Evolutionary conservation across 2,888 invertebrate genomes (phyloP).

Genomic region (Trissolcus japonicus): DNA sequence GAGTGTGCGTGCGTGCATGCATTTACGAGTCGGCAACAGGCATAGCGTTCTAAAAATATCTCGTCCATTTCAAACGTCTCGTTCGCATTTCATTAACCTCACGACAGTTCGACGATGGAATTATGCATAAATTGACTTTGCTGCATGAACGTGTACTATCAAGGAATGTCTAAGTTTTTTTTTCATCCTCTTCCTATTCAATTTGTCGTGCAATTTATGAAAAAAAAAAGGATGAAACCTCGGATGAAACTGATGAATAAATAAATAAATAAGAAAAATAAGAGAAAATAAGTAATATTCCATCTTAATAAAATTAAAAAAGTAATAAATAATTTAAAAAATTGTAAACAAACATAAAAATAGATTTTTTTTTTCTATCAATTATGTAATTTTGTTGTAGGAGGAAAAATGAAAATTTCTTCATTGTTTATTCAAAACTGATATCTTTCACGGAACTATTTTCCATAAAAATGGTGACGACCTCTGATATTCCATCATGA

Average conservation of each 20-base stretch:
- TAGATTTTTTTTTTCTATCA: no score
- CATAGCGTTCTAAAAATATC: slow-evolving; percentile 29
- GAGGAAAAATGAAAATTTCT: no score
- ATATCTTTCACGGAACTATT: neutral
- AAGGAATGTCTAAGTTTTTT: slow-evolving; percentile 20
- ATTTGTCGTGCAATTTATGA: slow-evolving; percentile 11
- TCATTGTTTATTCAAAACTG: neutral
- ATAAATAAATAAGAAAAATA: neutral
- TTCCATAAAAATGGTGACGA: neutral
- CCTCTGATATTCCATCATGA: slow-evolving; percentile 12
- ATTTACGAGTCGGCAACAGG: slow-evolving; percentile 3
- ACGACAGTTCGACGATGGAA: slow-evolving; percentile 36
- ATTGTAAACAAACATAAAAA: no score
- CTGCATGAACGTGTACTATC: slow-evolving; percentile 6
- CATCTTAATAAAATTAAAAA: no score
- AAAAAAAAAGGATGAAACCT: no score
- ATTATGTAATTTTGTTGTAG: no score
- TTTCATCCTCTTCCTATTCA: slow-evolving; percentile 25
- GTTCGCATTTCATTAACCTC: slow-evolving; percentile 53
- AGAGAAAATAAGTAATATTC: no score
- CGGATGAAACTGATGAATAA: neutral
- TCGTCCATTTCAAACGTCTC: slow-evolving; percentile 42
- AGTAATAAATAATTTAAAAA: no score
- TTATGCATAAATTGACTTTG: slow-evolving; percentile 46
- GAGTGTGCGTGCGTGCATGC: slow-evolving; percentile 6